Percentiles rank a stretch among this genome's conserved stretches.
phyloP scores from a whole-genome alignment of 2,888 invertebrate genomes.

The Brassicogethes aeneus region DNA sequence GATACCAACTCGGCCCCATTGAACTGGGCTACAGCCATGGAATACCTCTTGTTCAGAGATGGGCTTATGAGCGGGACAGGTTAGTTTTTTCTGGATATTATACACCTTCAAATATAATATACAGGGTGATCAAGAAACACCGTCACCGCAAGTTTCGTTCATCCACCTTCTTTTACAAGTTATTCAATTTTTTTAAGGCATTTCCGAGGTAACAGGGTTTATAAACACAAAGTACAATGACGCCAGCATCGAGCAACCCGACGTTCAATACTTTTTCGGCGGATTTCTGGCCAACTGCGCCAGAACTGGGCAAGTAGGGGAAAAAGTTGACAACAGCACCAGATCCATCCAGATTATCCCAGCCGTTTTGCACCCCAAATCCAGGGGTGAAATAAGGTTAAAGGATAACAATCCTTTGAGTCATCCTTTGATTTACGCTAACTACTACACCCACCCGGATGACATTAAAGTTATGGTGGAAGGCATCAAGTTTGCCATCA shows the following conservation, averaged over 20 bases:
- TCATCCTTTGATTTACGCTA: conserved; percentile 78
- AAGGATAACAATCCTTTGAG: conserved; percentile 66
- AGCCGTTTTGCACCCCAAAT: conserved; percentile 77
- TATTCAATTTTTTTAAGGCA: conserved; percentile 41
- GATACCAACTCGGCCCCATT: conserved; percentile 77
- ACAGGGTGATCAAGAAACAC: no score
- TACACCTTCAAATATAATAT: neutral
- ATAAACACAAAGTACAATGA: conserved; percentile 72
- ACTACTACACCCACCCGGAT: conserved; percentile 65
- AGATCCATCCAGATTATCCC: conserved; percentile 69
- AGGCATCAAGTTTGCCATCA: conserved; percentile 71
- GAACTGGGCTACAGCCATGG: conserved; percentile 92
- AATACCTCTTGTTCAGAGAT: conserved; percentile 78
- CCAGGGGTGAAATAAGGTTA: conserved; percentile 62
- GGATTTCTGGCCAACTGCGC: conserved; percentile 81
- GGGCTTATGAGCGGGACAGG: conserved; percentile 87
- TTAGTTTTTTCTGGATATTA: no score
- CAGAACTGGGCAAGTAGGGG: conserved; percentile 78
- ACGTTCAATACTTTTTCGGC: conserved; percentile 80
- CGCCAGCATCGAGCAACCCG: conserved; percentile 66
- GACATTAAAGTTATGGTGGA: conserved; percentile 75
- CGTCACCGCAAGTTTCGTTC: no score
- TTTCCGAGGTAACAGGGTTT: conserved; percentile 79
- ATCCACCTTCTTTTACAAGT: no score
- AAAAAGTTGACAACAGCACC: conserved; percentile 58